Percentiles rank a stretch among this genome's conserved stretches.
Conservation (phyloP, 2,888 invertebrate species). For the Proisotoma minuta region DNA sequence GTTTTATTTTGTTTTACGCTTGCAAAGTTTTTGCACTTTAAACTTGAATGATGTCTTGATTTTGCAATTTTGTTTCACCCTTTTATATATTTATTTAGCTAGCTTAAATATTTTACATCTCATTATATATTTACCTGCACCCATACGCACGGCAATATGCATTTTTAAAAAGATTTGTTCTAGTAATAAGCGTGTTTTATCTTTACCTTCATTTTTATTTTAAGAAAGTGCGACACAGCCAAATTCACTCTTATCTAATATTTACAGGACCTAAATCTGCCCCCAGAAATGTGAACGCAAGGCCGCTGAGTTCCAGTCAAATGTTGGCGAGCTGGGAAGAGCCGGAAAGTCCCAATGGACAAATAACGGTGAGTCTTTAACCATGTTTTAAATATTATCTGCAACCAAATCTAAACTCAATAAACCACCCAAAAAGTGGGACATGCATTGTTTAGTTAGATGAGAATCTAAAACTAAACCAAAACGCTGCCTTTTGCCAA, state of each 20-base stretch:
- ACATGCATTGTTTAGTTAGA: no score
- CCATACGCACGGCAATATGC: neutral
- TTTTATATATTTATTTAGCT: neutral
- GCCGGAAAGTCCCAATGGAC: slow-evolving; percentile 94
- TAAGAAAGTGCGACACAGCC: no score
- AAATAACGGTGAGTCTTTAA: slow-evolving; percentile 75
- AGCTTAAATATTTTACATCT: no score
- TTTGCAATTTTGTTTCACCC: neutral
- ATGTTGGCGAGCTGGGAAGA: slow-evolving; percentile 98
- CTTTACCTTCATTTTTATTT: slow-evolving; percentile 1
- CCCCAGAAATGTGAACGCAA: slow-evolving; percentile 87
- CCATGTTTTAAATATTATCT: no score
- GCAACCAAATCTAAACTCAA: no score
- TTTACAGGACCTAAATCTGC: slow-evolving; percentile 86
- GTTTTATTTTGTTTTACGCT: no score
- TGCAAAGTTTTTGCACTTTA: no score
- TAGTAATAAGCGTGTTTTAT: neutral
- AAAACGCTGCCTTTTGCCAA: no score
- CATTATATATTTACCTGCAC: no score
- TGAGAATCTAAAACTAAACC: no score
- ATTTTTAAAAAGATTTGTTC: neutral
- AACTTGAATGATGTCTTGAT: slow-evolving; percentile 1
- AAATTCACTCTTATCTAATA: no score
- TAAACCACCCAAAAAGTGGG: no score
- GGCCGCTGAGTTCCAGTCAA: slow-evolving; percentile 88